Evolutionary conservation across 1,140 invertebrate species (phyloP), one percentile per base, ranked within the genome.

Genomic region (Drosophila parabipectinata): DNA sequence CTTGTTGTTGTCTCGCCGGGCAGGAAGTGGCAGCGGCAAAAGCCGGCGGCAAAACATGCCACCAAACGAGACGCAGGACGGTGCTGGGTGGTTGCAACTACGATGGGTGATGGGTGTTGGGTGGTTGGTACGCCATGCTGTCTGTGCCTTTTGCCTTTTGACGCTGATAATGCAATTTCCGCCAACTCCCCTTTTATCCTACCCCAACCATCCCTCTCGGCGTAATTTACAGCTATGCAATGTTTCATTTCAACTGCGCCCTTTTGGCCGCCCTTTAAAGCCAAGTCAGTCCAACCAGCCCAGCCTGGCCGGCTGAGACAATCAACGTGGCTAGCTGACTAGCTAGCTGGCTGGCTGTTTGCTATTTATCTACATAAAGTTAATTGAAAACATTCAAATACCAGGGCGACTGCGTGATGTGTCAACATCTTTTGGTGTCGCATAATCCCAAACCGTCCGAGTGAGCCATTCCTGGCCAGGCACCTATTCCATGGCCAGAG

Each of bases 121-220:
- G 10, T 1, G 53, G 5, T 10, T 61, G 39, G 26, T 18, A 30
- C 4, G 32, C 15, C 28, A 32, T 50, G 21, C 18, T 53, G 52
- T 51, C 52, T 48, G 67, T 55, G 41, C 44, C 37, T 47, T 37
- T 80, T 72, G 69, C 78, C 84, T 83, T 85, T 88, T 88, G 83
- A 88, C 83, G 83, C 84, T 87, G 83, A 88, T 88, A 88, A 88
- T 88, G 83, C 79, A 88, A 88, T 88, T 88, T 88, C 83, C 83
- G 82, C 74, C 74, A 50, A 18, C 14, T 5, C 47, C 47, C 57
- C 51, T 21, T 21, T 41, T 52, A 51, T 37, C 34, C 34, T 9
- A 12, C 55, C 32, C 54, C 56, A 24, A 10, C 44, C 56, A 28
- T n/a, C 44, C 39, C 44, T 51, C 15, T 53, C 28, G 34, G 21